phyloP scores from a whole-genome alignment of 2,888 invertebrate species.

The Lottia gigantea region DNA sequence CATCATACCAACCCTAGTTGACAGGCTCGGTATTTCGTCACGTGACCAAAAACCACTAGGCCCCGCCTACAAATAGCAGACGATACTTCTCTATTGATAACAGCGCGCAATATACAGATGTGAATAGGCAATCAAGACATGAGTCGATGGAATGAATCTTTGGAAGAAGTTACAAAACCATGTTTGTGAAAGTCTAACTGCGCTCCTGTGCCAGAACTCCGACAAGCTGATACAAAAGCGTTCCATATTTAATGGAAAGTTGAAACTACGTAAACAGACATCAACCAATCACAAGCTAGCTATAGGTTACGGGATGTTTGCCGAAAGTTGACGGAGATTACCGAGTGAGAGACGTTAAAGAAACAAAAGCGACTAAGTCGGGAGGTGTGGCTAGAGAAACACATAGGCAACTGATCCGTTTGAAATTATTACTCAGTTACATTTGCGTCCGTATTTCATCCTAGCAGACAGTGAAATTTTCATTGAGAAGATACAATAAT shows the following conservation, averaged over 20 bases:
- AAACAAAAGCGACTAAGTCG: constrained; percentile 4
- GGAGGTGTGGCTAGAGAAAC: constrained; percentile 10
- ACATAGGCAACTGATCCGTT: constrained; percentile 9
- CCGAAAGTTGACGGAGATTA: background rate
- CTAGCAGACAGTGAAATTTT: constrained; percentile 9
- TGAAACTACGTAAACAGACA: constrained; percentile 5
- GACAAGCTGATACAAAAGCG: background rate
- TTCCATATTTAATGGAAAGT: constrained; percentile 2
- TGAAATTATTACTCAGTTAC: constrained; percentile 11
- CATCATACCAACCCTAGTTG: background rate
- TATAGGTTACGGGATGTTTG: background rate
- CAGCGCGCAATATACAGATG: constrained; percentile 2
- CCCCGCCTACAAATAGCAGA: constrained; percentile 3
- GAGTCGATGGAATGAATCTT: background rate
- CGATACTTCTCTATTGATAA: constrained; percentile 3
- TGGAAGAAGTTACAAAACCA: background rate
- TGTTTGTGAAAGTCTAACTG: background rate
- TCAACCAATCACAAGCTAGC: background rate
- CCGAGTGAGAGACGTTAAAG: constrained; percentile 7
- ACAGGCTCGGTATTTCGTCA: background rate
- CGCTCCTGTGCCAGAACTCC: background rate
- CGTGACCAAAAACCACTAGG: background rate
- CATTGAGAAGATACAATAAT: background rate
- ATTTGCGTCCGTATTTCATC: constrained; percentile 10
- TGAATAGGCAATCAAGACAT: background rate